phyloP scores from a whole-genome alignment of 2,888 invertebrate genomes.

The Cetonia aurata region DNA sequence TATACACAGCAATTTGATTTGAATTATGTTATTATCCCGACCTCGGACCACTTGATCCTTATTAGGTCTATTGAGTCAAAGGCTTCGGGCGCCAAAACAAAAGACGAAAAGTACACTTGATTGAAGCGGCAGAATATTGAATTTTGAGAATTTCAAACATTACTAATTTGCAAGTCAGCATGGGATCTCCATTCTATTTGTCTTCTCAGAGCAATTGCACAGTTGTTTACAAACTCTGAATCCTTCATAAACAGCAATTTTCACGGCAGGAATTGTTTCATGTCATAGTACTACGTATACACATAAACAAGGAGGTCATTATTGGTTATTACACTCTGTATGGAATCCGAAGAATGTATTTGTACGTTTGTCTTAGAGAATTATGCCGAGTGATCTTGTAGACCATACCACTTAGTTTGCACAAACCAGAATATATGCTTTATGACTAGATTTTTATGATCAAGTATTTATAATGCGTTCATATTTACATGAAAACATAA shows the following conservation, averaged over 20 bases:
- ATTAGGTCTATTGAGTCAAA: conserved; percentile 41
- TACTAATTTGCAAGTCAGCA: conserved; percentile 17
- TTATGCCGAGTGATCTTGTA: no score
- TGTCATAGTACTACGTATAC: conserved; percentile 31
- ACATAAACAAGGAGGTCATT: conserved; percentile 25
- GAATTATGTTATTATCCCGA: conserved; percentile 53
- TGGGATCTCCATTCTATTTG: conserved; percentile 18
- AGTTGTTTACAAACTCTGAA: conserved; percentile 34
- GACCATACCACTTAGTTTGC: no score
- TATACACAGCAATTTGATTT: conserved; percentile 37
- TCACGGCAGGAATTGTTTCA: conserved; percentile 21
- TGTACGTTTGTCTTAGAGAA: no score
- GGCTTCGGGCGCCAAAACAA: conserved; percentile 31
- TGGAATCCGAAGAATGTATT: no score
- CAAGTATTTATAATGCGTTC: no score
- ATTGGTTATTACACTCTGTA: not conserved
- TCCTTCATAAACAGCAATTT: conserved; percentile 31
- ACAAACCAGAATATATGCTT: no score
- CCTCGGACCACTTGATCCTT: conserved; percentile 49
- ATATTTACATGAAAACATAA: no score
- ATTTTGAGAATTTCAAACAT: conserved; percentile 25
- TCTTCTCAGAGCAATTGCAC: conserved; percentile 22
- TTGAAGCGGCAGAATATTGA: conserved; percentile 33
- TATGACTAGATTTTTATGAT: no score
- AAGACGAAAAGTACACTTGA: conserved; percentile 33